These are phyloP conservation scores for Agapostemon virescens DNA, from an alignment of 2,888 invertebrate species.

Conservation along the genomic window DNA sequence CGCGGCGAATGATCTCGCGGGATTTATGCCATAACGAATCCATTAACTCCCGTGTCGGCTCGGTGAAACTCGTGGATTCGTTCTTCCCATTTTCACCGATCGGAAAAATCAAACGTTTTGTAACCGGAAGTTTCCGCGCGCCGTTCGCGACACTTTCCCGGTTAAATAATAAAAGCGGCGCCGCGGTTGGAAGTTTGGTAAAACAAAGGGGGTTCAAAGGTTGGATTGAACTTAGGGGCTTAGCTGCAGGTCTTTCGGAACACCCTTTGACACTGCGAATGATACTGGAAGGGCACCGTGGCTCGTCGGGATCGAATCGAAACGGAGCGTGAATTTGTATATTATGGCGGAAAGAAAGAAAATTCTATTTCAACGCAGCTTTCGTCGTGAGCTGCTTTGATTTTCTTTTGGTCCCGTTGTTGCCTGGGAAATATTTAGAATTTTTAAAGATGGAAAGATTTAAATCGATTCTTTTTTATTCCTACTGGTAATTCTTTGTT, in stretches of 20 bases:
- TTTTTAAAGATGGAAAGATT: too few species aligned
- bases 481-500: too few species aligned
- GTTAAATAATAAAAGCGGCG: constrained; percentile 14
- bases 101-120: constrained; percentile 14
- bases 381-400: neutral
- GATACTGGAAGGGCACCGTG: neutral
- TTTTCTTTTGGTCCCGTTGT: neutral
- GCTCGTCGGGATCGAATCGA: neutral
- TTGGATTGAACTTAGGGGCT: neutral
- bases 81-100: neutral
- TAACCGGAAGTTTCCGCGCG: neutral
- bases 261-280: neutral
- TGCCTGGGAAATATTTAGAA: neutral
- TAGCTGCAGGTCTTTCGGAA: neutral
- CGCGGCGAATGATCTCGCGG: constrained; percentile 33
- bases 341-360: constrained; percentile 17
- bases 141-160: neutral
- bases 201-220: neutral
- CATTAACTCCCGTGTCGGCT: constrained; percentile 37
- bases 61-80: neutral
- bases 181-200: neutral
- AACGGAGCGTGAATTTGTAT: constrained; percentile 26
- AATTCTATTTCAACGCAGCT: neutral
- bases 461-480: too few species aligned
- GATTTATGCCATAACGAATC: constrained; percentile 32